Evolutionary conservation across 2,113 vertebrate genomes (phyloP).

Genomic region (Tetrao urogallus): DNA sequence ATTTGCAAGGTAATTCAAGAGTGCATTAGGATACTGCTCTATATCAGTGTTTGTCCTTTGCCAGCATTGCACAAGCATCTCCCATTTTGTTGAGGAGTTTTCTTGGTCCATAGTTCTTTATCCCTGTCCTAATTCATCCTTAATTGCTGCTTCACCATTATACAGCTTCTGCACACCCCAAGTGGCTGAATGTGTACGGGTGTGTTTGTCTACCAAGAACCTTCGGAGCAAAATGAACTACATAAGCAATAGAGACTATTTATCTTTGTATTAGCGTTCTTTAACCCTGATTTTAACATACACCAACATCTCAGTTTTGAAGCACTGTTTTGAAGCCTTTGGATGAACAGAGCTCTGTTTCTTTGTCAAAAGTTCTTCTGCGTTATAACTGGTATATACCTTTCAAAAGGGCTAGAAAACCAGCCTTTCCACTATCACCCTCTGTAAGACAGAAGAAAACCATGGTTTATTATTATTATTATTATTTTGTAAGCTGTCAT

Average conservation of each 20-base stretch:
- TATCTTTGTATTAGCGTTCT: background rate
- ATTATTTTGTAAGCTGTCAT: background rate
- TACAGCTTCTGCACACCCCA: background rate
- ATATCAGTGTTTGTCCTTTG: background rate
- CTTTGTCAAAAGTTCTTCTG: background rate
- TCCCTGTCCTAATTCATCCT: background rate
- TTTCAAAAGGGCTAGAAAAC: background rate
- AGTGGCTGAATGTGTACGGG: background rate
- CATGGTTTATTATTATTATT: background rate
- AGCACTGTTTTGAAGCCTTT: background rate
- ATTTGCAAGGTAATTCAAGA: constrained; percentile 19
- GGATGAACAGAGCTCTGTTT: background rate
- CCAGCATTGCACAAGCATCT: background rate
- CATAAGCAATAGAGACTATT: background rate
- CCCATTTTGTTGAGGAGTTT: background rate
- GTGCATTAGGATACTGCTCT: background rate
- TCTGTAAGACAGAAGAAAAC: background rate
- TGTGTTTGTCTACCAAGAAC: background rate
- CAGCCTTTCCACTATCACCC: background rate
- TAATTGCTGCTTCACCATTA: background rate
- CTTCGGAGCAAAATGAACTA: background rate
- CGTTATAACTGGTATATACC: background rate
- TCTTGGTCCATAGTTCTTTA: background rate
- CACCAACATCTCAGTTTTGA: background rate
- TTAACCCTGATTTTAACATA: background rate